phyloP scores from a whole-genome alignment of 2,797 vertebrate species.

The Distichodus sexfasciatus region DNA sequence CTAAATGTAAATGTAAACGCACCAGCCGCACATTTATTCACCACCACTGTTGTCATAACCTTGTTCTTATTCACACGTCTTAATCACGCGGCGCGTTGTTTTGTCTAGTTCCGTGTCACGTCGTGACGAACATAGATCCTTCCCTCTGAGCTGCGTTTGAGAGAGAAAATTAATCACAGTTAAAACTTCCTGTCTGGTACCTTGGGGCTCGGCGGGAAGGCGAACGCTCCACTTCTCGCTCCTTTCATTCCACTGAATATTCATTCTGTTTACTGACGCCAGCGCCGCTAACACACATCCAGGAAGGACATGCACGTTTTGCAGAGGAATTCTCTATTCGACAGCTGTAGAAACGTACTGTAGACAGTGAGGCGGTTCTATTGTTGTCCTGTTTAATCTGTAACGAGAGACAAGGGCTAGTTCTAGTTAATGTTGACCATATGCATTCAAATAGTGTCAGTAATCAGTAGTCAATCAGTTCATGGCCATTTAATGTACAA shows the following conservation, averaged over 20 bases:
- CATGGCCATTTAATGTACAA: too few relatives aligned
- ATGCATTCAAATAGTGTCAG: too few relatives aligned
- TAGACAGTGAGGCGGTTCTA: too few relatives aligned
- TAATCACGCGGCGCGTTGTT: background rate
- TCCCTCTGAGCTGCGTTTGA: constrained; percentile 10
- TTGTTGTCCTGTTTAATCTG: too few relatives aligned
- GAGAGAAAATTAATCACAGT: constrained; percentile 23
- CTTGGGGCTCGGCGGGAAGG: constrained; percentile 19
- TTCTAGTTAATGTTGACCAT: too few relatives aligned
- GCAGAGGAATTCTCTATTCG: background rate
- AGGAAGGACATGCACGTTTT: background rate
- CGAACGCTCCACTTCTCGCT: constrained; percentile 20
- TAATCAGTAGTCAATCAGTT: too few relatives aligned
- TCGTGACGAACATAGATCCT: background rate
- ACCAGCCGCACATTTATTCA: too few relatives aligned
- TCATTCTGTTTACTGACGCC: constrained; percentile 8
- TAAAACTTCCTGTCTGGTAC: constrained; percentile 22
- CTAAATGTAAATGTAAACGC: too few relatives aligned
- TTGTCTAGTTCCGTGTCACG: background rate
- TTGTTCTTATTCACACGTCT: background rate
- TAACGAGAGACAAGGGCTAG: too few relatives aligned
- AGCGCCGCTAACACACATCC: background rate
- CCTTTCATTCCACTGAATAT: constrained; percentile 32
- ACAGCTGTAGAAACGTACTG: too few relatives aligned
- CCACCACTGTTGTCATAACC: background rate